Conservation (phyloP, 2,113 vertebrate species). For the Ceyx margarethae region DNA sequence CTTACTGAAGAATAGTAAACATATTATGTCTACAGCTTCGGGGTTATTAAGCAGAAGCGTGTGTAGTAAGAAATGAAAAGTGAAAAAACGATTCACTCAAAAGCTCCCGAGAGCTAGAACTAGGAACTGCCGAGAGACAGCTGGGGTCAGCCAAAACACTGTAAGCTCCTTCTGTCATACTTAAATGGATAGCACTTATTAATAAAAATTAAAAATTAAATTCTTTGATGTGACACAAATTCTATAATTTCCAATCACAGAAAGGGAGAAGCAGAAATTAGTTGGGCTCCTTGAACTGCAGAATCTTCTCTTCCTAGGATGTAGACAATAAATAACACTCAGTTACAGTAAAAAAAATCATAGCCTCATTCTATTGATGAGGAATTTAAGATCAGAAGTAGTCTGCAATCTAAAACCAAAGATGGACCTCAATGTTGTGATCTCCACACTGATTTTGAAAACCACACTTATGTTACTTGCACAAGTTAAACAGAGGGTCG, state of each 20-base stretch:
- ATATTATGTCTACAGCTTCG: neutral
- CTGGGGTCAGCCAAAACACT: neutral
- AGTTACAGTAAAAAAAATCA: neutral
- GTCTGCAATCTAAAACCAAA: neutral
- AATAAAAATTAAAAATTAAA: neutral
- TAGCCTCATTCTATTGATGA: neutral
- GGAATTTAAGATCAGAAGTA: neutral
- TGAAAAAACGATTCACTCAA: neutral
- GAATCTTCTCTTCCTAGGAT: neutral
- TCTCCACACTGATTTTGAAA: neutral
- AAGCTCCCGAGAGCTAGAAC: neutral
- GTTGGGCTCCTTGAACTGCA: neutral
- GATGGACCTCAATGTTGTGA: neutral
- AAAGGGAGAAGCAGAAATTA: neutral
- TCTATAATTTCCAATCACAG: neutral
- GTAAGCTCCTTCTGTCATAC: neutral
- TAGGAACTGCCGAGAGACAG: neutral
- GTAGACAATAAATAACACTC: neutral
- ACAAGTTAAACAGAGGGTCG: neutral
- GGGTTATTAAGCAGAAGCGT: slow-evolving; percentile 14
- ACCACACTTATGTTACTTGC: neutral
- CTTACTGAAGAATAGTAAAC: neutral
- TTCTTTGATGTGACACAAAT: neutral
- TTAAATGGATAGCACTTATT: neutral
- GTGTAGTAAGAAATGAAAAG: neutral